These are phyloP conservation scores for Neria commutata DNA, from an alignment of 2,888 invertebrate genomes.

Conservation along the genomic window DNA sequence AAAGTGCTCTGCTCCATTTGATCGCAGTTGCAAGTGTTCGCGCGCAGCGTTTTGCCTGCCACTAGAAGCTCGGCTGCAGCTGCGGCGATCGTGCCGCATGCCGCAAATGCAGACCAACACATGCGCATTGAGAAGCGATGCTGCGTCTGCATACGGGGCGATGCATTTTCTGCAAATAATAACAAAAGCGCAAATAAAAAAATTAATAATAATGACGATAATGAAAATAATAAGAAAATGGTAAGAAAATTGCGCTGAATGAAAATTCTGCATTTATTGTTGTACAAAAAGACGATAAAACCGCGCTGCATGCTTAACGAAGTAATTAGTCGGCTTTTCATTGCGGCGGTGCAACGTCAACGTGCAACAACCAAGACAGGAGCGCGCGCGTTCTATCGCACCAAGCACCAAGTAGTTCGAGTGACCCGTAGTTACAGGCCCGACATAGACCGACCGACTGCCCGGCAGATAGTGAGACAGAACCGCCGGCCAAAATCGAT, in stretches of 20 bases:
- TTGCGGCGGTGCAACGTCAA: conserved; percentile 44
- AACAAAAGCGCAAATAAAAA: conserved; percentile 28
- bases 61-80: no score
- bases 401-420: no score
- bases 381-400: conserved; percentile 30
- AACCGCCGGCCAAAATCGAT: no score
- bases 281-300: conserved; percentile 60
- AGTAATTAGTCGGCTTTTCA: conserved; percentile 59
- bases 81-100: no score
- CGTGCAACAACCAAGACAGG: conserved; percentile 33
- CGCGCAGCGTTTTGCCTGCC: no score
- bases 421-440: no score
- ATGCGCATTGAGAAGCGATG: no score
- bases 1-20: no score
- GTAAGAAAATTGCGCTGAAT: conserved; percentile 37
- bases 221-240: conserved; percentile 35
- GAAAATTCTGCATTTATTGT: conserved; percentile 22
- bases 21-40: no score
- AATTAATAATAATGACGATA: conserved; percentile 30
- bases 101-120: no score
- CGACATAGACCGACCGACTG: no score
- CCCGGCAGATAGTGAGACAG: no score
- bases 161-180: neutral
- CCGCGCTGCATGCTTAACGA: conserved; percentile 55
- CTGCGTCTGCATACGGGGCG: neutral